A percentile compares a stretch with the other conserved stretches of the same genome.
Conservation (phyloP, 2,797 vertebrate genomes). For the Hylomyscus alleni region DNA sequence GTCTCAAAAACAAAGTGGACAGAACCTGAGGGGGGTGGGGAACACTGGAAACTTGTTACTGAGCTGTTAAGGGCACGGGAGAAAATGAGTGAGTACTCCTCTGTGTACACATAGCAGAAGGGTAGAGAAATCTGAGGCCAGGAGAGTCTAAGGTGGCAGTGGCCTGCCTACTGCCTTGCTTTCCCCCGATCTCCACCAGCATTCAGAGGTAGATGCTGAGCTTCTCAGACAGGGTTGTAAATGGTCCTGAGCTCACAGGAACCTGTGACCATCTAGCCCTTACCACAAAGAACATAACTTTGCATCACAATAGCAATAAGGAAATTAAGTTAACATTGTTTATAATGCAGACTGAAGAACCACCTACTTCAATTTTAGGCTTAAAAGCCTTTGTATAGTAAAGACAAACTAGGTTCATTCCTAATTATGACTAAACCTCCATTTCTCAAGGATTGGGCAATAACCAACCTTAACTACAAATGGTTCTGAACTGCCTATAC, state of each 20-base stretch:
- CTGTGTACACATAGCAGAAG: not conserved
- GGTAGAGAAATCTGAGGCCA: not conserved
- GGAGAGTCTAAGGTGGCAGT: not conserved
- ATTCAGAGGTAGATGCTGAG: constrained; percentile 18
- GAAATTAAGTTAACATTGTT: constrained; percentile 57
- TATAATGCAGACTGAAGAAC: not conserved
- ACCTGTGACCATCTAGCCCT: constrained; percentile 15
- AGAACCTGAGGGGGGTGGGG: not conserved
- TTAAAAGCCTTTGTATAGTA: not conserved
- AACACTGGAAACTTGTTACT: not conserved
- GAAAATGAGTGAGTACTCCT: not conserved
- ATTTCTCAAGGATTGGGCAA: not conserved
- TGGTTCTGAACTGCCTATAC: not conserved
- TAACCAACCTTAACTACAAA: not conserved
- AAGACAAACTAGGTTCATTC: not conserved
- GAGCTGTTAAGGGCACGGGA: not conserved
- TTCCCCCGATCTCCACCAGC: not conserved
- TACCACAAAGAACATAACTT: constrained; percentile 8
- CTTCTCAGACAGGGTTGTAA: constrained; percentile 34
- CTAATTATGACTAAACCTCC: not conserved
- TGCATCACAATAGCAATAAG: not conserved
- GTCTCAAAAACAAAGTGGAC: not conserved
- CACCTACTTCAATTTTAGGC: not conserved
- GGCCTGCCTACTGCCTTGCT: not conserved
- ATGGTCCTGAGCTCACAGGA: constrained; percentile 24